Evolutionary conservation across 2,888 invertebrate species (phyloP).

Genomic region (Chrysomela aeneicollis): DNA sequence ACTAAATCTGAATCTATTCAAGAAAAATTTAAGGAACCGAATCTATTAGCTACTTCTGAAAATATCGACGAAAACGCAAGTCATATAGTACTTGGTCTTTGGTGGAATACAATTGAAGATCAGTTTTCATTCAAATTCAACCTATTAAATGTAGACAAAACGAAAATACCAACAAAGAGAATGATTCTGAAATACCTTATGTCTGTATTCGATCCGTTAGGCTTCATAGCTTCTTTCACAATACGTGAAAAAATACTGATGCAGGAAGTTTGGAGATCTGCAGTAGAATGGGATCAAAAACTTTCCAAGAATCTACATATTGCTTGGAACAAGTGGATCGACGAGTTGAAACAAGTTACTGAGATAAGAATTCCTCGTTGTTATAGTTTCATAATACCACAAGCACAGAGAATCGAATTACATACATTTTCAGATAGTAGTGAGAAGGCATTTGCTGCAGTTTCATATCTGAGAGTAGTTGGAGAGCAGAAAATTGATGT

Average conservation of each 20-base stretch:
- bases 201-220: no score
- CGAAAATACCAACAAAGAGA: slow-evolving; percentile 14
- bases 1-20: slow-evolving; percentile 5
- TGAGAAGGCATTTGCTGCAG: no score
- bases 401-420: neutral
- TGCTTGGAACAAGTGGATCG: neutral
- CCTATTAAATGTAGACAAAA: neutral
- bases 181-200: neutral
- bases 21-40: no score
- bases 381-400: neutral
- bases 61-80: neutral
- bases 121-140: neutral
- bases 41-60: neutral
- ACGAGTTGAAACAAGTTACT: neutral
- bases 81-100: no score
- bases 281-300: neutral
- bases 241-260: slow-evolving; percentile 2
- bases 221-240: slow-evolving; percentile 1
- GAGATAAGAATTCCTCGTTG: neutral
- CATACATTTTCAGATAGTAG: no score
- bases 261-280: slow-evolving; percentile 2
- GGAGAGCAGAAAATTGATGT: no score
- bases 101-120: no score
- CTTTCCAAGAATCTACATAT: neutral
- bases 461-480: no score